These are phyloP conservation scores for Rhizomys pruinosus DNA, from an alignment of 2,113 vertebrate genomes.

Conservation along the genomic window DNA sequence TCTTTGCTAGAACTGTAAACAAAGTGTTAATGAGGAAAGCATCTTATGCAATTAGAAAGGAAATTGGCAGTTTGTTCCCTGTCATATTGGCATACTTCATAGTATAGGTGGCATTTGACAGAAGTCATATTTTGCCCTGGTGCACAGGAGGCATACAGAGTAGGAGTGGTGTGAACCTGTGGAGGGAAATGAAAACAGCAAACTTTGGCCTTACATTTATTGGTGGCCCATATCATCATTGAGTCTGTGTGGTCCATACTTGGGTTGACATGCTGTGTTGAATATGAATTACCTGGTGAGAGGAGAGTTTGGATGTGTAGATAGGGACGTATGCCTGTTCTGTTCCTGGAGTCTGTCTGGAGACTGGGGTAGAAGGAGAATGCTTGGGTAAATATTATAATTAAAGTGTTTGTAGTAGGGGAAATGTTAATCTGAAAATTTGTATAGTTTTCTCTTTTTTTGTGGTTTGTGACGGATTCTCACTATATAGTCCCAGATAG, in stretches of 20 bases:
- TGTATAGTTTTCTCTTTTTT: not conserved
- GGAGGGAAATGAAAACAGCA: not conserved
- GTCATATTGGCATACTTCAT: no score
- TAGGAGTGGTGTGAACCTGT: not conserved
- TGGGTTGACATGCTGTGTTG: not conserved
- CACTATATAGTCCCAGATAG: no score
- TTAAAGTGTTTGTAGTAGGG: not conserved
- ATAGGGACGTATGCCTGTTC: no score
- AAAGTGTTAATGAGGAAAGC: no score
- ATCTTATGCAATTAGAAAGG: no score
- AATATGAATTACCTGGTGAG: not conserved
- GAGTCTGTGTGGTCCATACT: not conserved
- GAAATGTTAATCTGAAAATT: not conserved
- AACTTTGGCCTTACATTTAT: not conserved
- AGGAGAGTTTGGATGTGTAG: not conserved
- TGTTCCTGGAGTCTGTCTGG: no score
- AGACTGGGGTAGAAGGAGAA: no score
- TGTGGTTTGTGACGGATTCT: no score
- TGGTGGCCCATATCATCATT: not conserved
- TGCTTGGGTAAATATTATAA: not conserved
- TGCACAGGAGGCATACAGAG: not conserved
- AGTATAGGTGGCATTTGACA: no score
- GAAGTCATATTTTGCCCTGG: not conserved
- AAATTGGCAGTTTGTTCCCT: no score
- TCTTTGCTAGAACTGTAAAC: no score